Evolutionary conservation across 2,113 vertebrate genomes (phyloP), one percentile per base, ranked within the genome.

Genomic region (Callaeas wilsoni): DNA sequence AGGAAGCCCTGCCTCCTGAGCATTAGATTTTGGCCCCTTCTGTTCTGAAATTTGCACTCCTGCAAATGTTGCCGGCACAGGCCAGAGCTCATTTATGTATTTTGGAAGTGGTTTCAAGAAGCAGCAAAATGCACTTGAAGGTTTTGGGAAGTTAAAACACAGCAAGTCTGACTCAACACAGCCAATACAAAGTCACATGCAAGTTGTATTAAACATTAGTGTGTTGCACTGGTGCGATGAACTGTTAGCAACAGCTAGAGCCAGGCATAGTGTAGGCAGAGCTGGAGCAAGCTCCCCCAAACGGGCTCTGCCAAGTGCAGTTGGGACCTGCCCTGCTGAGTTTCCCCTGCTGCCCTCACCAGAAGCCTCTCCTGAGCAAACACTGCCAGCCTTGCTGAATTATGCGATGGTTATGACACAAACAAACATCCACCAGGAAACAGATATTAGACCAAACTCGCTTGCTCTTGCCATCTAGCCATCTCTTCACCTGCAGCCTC

Each of bases 181-280:
- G 97, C 97, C 97, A 97, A 97, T 95, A 96, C 93, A 80, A 97
- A 97, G 89, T 96, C 94, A 96, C 97, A 97, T 97, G 97, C 97
- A 97, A 96, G 93, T 96, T 81, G 91, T 95, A 97, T 87, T 97
- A 97, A 97, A 97, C 96, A 97, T 97, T 97, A 97, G 97, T 97
- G 96, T 87, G 93, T 96, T 96, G 96, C 84, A 89, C 95, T 95
- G 93, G 94, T 94, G 96, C 91, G 35, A 97, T 97, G 96, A 94
- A 97, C 96, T 95, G 96, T 97, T 97, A 97, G 97, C 96, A 97
- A 97, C 94, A 97, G 96, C 97, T 96, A 97, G 94, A 97, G 97
- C 94, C 96, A 96, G 95, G 97, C 96, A 64, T 93, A 85, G 93
- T 95, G 76, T 62, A 90, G 94, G 94, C 94, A 95, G 96, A 93